These are phyloP conservation scores for Bubo bubo DNA, from an alignment of 2,113 vertebrate genomes.

Conservation along the genomic window DNA sequence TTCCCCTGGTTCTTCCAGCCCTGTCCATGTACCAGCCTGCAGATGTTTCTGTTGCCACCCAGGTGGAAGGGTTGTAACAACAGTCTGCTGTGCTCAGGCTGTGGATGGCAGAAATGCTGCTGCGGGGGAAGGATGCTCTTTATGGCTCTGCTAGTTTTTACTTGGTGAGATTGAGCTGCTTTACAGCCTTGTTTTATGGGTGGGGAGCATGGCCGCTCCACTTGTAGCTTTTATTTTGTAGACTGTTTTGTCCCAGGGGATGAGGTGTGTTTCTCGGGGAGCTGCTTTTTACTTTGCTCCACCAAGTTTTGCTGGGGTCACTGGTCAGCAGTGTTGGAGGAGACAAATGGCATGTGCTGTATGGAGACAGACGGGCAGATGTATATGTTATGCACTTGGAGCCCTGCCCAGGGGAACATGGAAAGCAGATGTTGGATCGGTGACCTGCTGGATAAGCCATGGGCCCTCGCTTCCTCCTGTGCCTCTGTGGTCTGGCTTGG, in stretches of 20 bases:
- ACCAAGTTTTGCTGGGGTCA: not conserved
- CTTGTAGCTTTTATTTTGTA: not conserved
- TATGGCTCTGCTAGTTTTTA: not conserved
- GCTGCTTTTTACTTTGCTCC: not conserved
- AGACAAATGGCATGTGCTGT: not conserved
- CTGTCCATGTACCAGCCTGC: not conserved
- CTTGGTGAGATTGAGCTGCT: not conserved
- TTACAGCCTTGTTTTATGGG: not conserved
- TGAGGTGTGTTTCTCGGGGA: not conserved
- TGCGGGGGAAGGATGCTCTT: not conserved
- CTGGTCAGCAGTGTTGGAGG: not conserved
- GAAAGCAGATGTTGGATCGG: conserved; percentile 60
- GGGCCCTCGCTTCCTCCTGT: not conserved
- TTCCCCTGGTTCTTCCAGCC: not conserved
- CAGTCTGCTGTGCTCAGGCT: not conserved
- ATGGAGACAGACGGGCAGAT: not conserved
- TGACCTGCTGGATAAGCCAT: not conserved
- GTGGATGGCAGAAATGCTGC: not conserved
- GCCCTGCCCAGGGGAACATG: not conserved
- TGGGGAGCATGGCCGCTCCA: not conserved
- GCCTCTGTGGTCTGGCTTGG: not conserved
- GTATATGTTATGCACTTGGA: not conserved
- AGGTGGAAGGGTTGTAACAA: not conserved
- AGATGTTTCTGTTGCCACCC: not conserved
- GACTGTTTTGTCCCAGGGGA: not conserved